Evolutionary conservation across 92 coral and sea anemone species (phyloP), one percentile per base, ranked within the genome.

Genomic region (Palythoa grandis): DNA sequence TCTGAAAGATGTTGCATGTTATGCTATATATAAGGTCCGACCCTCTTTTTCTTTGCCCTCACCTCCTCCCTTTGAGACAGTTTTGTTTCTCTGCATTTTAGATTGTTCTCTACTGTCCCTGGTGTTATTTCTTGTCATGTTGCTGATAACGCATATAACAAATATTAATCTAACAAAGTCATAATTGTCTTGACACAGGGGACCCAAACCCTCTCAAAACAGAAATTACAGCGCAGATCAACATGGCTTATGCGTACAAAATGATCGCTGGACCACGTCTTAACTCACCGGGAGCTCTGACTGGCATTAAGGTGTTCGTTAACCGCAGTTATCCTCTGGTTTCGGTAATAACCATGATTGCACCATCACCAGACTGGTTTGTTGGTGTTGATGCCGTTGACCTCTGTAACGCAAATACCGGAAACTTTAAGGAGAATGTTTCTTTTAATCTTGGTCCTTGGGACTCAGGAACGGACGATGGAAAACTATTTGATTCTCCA

Each of bases 281-380:
- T 17, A 77, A 77, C 25, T 77, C 82, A 35, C 82, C 82, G 2
- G 82, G 82, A 24, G 35, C 15, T 15, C 25, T 53, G 67, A 23
- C 16, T 4, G 82, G 37, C 43, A 76, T 29, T 12, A 35, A 77
- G 52, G 82, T 29, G 12, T 52, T 8, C 24, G 83, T 78, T 22
- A 39, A 78, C 53, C 17, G 9, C 48, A 17, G 29, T 4, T 57
- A 78, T n/a, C 68, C 90, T 53, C 25, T 74, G 24, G 92, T 90
- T 78, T 90, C 92, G 24, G 69, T 83, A 5, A 37, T 90, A 16
- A 65, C 85, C 22, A 90, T 87, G 93, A 83, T 90, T 17, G 82
- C 79, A n/a, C 93, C 93, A 1, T 90, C 93, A 13, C 90, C 93
- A 4, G 93, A 90, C 70, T 90, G 93, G 93, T 87, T 90, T 79